phyloP scores from a whole-genome alignment of 2,888 invertebrate genomes.

The Sinotaia quadrata region DNA sequence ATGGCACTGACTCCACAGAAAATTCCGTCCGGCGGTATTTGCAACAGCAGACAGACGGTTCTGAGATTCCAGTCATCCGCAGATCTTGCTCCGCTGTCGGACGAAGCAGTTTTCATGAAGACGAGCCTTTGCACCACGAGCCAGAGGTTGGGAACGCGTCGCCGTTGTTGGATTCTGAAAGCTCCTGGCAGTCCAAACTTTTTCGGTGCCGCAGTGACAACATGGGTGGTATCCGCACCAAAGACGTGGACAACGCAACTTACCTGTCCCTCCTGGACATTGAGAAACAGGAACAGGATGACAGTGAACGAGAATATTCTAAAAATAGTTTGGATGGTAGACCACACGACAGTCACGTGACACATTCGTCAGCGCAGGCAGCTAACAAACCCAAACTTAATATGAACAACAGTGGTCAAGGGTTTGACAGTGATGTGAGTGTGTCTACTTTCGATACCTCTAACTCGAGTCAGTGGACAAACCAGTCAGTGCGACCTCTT shows the following conservation, averaged over 20 bases:
- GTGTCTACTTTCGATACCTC: no score
- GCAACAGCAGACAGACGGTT: neutral
- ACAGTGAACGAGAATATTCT: no score
- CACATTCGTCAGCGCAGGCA: no score
- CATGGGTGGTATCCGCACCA: slow-evolving; percentile 27
- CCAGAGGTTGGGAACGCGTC: neutral
- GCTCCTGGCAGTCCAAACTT: slow-evolving; percentile 29
- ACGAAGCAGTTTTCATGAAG: slow-evolving; percentile 12
- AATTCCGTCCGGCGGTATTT: neutral
- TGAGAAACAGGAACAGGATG: no score
- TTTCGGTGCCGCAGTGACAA: slow-evolving; percentile 31
- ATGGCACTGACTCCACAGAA: neutral
- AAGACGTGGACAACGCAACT: slow-evolving; percentile 27
- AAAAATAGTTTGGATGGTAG: no score
- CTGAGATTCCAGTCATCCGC: neutral
- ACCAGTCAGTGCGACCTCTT: no score
- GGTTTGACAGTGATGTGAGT: no score
- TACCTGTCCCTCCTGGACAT: slow-evolving; percentile 35
- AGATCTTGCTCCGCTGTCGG: slow-evolving; percentile 32
- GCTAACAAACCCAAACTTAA: no score
- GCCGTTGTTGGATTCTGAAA: neutral
- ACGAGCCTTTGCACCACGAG: neutral
- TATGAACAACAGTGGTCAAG: no score
- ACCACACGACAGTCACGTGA: no score
- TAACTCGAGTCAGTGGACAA: no score